A percentile compares a stretch with the other conserved stretches of the same genome.
These are phyloP conservation scores for Pristionchus maxplancki DNA, from an alignment of 2,888 invertebrate species.

Conservation along the genomic window DNA sequence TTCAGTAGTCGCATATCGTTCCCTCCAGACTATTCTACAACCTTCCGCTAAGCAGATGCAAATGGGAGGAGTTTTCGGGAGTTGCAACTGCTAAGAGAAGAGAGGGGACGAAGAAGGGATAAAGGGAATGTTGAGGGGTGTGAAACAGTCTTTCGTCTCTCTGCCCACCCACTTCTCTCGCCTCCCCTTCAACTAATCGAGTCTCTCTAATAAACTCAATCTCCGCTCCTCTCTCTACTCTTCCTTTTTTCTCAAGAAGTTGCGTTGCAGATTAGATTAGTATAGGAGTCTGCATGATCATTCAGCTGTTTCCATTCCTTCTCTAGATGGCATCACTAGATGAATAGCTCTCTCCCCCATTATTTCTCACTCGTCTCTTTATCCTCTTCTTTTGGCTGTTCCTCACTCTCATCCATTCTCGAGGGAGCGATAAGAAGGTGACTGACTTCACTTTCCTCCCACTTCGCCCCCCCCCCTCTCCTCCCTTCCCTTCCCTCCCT, in stretches of 20 bases:
- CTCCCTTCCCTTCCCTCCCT: not conserved
- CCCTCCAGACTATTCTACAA: constrained; percentile 8
- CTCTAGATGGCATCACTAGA: constrained; percentile 43
- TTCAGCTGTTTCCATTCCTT: constrained; percentile 10
- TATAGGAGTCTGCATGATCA: not conserved
- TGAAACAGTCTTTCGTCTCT: constrained; percentile 14
- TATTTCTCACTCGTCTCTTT: constrained; percentile 48
- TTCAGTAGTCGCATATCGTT: not conserved
- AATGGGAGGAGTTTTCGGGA: constrained; percentile 29
- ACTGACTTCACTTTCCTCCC: constrained; percentile 42
- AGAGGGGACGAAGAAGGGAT: not conserved
- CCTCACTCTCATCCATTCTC: constrained; percentile 35
- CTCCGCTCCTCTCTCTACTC: constrained; percentile 5
- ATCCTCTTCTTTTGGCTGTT: constrained; percentile 26
- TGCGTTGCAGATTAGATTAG: constrained; percentile 12
- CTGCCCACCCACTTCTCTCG: constrained; percentile 25
- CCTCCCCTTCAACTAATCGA: constrained; percentile 22
- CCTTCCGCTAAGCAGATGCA: not conserved
- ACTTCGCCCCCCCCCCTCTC: not conserved
- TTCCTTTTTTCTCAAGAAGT: constrained; percentile 44
- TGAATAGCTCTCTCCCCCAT: not conserved
- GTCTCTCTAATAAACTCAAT: constrained; percentile 45
- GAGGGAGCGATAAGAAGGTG: constrained; percentile 46
- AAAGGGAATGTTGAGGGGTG: constrained; percentile 1
- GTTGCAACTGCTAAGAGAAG: not conserved